Base-by-base conservation (phyloP, 2,113 vertebrate genomes). In the Penelope pileata region DNA sequence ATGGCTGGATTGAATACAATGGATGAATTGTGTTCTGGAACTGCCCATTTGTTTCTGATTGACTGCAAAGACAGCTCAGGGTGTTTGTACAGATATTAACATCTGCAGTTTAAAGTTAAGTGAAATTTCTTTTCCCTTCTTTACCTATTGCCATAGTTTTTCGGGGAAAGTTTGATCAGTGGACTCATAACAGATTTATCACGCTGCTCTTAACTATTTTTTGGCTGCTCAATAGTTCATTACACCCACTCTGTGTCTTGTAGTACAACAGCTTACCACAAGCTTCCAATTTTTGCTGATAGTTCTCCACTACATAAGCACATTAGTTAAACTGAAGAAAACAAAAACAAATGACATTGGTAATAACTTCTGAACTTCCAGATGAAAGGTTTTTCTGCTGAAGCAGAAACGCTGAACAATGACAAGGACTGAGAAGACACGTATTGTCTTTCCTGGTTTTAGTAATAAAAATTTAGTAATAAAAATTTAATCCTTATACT, bases 291-390 rank as follows among this genome's bases (percentile, higher is more conserved):
- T 94, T 83, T 91, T 14, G 23, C 17, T 68, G 36, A 79, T 66
- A 53, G 1, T 66, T 91, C 53, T 48, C 6, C 18, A n/a, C 12
- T 66, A 63, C 6, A 50, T 54, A 73, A 90, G 8, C 38, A 24
- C 2, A 15, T 68, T 85, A 47, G 7, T 51, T 89, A 82, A 60
- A 17, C 7, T 43, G 58, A 82, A 91, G 64, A 83, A 91, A 92
- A 70, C 34, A 51, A 74, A 86, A 6, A 83, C 48, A 40, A 90
- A 78, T 16, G 27, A 42, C 34, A 70, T 19, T 6, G 4, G 8
- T 60, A 12, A 19, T 21, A 78, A 79, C 3, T 68, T 84, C 43
- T 1, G 18, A 64, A 54, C 42, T 73, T 78, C 4, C 30, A 62
- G 9, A 13, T 2, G 69, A 50, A 48, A 11, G 9, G 9, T 43